Conservation (phyloP, 2,113 vertebrate genomes). For the Orientallactaga bullata region DNA sequence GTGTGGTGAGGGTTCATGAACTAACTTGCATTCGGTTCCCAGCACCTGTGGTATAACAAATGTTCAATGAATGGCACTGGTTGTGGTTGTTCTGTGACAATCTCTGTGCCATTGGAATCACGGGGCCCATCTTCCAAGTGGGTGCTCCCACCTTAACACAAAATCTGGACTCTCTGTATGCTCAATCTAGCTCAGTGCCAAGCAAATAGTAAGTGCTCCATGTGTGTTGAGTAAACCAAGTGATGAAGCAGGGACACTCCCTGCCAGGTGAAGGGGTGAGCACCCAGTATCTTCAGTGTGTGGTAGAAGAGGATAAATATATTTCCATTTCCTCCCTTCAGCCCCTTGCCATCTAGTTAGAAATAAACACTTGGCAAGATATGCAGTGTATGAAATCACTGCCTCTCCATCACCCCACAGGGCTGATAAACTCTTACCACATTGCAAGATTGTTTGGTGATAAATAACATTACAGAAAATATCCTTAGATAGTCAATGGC, state of each 20-base stretch:
- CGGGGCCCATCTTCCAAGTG: fast-evolving
- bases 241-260: neutral
- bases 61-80: neutral
- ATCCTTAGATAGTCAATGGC: neutral
- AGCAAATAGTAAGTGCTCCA: neutral
- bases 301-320: neutral
- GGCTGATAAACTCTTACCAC: neutral
- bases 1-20: neutral
- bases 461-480: slow-evolving; percentile 3
- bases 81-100: neutral
- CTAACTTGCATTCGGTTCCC: no score
- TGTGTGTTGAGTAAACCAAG: neutral
- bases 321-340: neutral
- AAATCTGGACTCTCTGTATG: neutral
- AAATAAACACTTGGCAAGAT: neutral
- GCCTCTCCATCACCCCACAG: neutral
- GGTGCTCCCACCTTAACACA: fast-evolving
- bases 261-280: neutral
- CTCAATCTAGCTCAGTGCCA: neutral
- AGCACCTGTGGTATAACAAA: no score
- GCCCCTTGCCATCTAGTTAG: neutral
- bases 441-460: neutral
- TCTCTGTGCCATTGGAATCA: neutral
- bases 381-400: neutral
- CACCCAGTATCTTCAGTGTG: neutral